Evolutionary conservation across 2,888 invertebrate species (phyloP).

Genomic region (Nemotelus nigrinus): DNA sequence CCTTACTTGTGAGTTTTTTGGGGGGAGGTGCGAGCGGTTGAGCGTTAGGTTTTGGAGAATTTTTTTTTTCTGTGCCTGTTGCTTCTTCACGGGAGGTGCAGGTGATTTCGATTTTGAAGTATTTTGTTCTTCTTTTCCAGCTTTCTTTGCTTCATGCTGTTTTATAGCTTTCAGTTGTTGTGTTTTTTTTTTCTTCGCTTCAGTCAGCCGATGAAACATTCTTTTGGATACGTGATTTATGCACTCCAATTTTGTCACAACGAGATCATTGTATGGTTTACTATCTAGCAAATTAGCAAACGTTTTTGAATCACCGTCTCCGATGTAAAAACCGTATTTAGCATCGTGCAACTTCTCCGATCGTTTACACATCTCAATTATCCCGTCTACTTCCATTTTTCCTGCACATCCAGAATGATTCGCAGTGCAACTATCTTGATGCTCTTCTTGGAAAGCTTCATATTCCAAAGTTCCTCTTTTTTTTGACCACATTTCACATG

Average conservation of each 20-base stretch:
- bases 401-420: slow-evolving; percentile 26
- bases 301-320: slow-evolving; percentile 16
- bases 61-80: no score
- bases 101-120: no score
- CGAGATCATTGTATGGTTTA: slow-evolving; percentile 1
- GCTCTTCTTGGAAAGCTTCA: slow-evolving; percentile 14
- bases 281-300: not conserved
- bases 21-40: no score
- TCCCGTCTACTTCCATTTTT: slow-evolving; percentile 37
- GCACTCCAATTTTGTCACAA: slow-evolving; percentile 9
- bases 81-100: no score
- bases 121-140: no score
- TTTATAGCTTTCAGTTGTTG: not conserved
- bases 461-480: slow-evolving; percentile 22
- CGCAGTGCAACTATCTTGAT: slow-evolving; percentile 8
- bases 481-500: slow-evolving; percentile 8
- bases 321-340: slow-evolving; percentile 9
- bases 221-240: slow-evolving; percentile 6
- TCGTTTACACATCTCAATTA: not conserved
- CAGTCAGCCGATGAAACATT: slow-evolving; percentile 10
- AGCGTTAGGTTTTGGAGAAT: no score
- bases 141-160: not conserved
- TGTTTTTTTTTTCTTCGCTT: slow-evolving; percentile 10
- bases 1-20: not conserved
- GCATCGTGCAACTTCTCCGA: slow-evolving; percentile 8